Evolutionary conservation across 2,888 invertebrate species (phyloP).

Genomic region (Cephus sareptanus): DNA sequence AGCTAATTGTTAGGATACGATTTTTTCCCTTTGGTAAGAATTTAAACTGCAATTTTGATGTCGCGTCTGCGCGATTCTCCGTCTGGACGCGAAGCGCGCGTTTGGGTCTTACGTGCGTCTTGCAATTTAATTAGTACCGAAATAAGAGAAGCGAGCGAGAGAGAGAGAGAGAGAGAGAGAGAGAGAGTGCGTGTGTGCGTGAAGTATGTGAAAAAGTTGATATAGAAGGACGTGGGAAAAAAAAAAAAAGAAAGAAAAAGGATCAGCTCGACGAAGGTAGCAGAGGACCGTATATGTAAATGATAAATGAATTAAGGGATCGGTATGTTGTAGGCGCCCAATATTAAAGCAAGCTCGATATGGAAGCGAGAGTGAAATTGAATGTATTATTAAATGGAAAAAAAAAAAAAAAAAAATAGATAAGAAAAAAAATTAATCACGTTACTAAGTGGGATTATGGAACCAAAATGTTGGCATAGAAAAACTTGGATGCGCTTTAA

Average conservation of each 20-base stretch:
- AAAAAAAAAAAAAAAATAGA: conserved; percentile 14
- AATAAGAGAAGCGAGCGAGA: conserved; percentile 15
- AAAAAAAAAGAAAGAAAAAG: no score
- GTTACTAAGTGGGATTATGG: conserved; percentile 37
- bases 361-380: conserved; percentile 18
- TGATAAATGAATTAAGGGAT: conserved; percentile 1
- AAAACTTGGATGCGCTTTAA: conserved; percentile 20
- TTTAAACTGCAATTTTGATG: conserved; percentile 14
- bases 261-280: conserved; percentile 12
- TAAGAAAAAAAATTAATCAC: conserved; percentile 26
- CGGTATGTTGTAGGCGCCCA: no score
- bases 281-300: no score
- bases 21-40: conserved; percentile 16
- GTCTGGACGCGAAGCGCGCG: no score
- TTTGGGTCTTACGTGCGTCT: conserved; percentile 17
- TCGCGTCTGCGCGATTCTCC: neutral
- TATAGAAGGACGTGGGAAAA: no score
- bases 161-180: conserved; percentile 13
- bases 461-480: conserved; percentile 35
- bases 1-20: conserved; percentile 36
- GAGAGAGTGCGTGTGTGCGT: neutral
- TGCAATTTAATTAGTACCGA: conserved; percentile 31
- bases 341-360: no score
- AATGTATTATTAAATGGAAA: conserved; percentile 21
- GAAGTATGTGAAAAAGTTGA: neutral